These are phyloP conservation scores for Pseudolaguvia tuberculata DNA, from an alignment of 2,113 vertebrate species.

Conservation along the genomic window DNA sequence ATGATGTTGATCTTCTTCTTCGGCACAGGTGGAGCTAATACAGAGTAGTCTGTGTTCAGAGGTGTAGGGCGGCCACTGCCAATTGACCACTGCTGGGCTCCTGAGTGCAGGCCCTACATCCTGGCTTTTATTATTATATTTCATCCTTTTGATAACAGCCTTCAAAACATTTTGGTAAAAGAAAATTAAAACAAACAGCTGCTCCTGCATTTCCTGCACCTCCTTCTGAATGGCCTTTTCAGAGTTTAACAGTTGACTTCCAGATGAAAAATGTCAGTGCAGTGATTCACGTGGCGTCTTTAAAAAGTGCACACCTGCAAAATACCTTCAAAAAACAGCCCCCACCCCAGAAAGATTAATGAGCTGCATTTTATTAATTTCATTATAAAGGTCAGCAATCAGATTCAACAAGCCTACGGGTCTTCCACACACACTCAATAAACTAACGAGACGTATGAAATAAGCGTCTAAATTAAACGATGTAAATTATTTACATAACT, in stretches of 20 bases:
- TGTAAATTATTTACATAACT: slow-evolving; percentile 23
- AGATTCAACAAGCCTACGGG: not conserved
- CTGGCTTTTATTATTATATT: not conserved
- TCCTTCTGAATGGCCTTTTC: slow-evolving; percentile 14
- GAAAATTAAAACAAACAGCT: too few relatives aligned
- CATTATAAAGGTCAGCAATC: slow-evolving; percentile 41
- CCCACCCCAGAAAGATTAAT: slow-evolving; percentile 34
- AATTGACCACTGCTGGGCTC: too few relatives aligned
- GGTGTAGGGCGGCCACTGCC: too few relatives aligned
- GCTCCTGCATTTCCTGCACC: not conserved
- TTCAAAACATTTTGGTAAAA: not conserved
- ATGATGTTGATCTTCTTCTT: too few relatives aligned
- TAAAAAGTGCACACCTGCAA: slow-evolving; percentile 33
- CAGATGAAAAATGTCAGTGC: slow-evolving; percentile 1
- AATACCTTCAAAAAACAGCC: slow-evolving; percentile 14
- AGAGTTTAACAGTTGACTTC: slow-evolving; percentile 13
- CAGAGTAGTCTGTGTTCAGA: too few relatives aligned
- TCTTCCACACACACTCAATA: not conserved
- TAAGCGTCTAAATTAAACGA: slow-evolving; percentile 22
- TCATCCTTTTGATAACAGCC: not conserved
- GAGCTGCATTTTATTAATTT: slow-evolving; percentile 36
- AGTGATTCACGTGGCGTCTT: slow-evolving; percentile 1
- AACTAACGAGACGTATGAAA: slow-evolving; percentile 8
- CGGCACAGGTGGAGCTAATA: too few relatives aligned
- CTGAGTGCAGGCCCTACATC: not conserved